phyloP scores from a whole-genome alignment of 64 coral and sea anemone species.

The Trachythela sp. region DNA sequence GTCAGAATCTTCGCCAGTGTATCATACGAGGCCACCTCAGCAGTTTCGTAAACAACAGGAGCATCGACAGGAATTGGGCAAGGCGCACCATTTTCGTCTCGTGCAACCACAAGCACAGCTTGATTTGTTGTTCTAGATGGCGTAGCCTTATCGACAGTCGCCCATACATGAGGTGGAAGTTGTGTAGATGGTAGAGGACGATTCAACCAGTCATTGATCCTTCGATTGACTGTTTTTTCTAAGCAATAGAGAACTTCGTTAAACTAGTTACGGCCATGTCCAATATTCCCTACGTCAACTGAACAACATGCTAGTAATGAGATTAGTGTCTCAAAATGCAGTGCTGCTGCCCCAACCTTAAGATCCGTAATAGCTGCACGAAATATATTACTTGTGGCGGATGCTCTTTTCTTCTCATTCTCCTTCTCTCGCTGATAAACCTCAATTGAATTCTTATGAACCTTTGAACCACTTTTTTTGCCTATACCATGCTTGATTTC shows the following conservation, averaged over 20 bases:
- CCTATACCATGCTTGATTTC: background rate
- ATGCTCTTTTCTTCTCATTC: background rate
- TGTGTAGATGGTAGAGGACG: background rate
- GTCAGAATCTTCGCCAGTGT: background rate
- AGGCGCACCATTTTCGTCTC: background rate
- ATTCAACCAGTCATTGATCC: background rate
- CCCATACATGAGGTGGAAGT: background rate
- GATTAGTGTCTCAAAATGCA: constrained; percentile 10
- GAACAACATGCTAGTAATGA: background rate
- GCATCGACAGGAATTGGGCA: background rate
- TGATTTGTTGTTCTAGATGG: background rate
- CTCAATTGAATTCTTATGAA: background rate
- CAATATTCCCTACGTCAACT: background rate
- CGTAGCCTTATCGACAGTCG: background rate
- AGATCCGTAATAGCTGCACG: background rate
- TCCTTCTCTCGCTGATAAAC: background rate
- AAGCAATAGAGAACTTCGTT: no score
- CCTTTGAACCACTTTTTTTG: background rate
- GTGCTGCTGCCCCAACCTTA: background rate
- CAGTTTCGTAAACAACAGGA: background rate
- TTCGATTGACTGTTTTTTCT: background rate
- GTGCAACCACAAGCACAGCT: background rate
- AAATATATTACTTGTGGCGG: background rate
- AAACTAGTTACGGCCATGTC: background rate
- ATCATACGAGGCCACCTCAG: background rate